Evolutionary conservation across 2,113 vertebrate genomes (phyloP), one percentile per base, ranked within the genome.

Genomic region (Labeo catla): DNA sequence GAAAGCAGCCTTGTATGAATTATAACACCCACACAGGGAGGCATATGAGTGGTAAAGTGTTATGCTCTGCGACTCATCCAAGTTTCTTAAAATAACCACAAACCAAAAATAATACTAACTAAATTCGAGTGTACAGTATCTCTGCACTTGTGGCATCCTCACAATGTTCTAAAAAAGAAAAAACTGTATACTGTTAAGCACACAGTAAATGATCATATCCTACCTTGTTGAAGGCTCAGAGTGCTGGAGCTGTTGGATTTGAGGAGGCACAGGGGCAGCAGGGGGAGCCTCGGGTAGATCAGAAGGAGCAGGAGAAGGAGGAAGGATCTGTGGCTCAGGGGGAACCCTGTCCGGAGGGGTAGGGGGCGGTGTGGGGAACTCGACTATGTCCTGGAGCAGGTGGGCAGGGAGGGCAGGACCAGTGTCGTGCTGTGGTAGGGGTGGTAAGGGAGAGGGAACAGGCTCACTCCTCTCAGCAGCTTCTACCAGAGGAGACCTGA

Each of bases 351-450:
- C 93, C 0, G 89, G 93, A 72, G 92, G 91, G 34, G 92, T 91
- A 78, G 93, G 89, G 65, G 92, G 84, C 73, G 92, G 88, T 59
- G 91, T 90, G 84, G 90, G 92, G 86, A 93, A 91, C 45, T 94
- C 93, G 2, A 89, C 34, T 5, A 86, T 86, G 90, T 92, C 88
- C 65, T 89, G 90, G 54, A 90, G 90, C 79, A 91, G 92, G 84
- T 90, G 76, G 80, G 87, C 78, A 86, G 91, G 90, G 54, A 87
- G 77, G 70, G 84, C 47, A 52, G 91, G 86, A 61, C 28, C 88
- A 85, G 86, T 23, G 77, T 43, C 90, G 89, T 59, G 77, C 19
- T 61, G 77, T 0, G 91, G 86, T 59, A 90, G 73, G 70, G 91
- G 89, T 88, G 89, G 80, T 47, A 87, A 82, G 57, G 91, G 86